These are phyloP conservation scores for Calliscelio sp. DNA, from an alignment of 2,888 invertebrate species.

Conservation along the genomic window DNA sequence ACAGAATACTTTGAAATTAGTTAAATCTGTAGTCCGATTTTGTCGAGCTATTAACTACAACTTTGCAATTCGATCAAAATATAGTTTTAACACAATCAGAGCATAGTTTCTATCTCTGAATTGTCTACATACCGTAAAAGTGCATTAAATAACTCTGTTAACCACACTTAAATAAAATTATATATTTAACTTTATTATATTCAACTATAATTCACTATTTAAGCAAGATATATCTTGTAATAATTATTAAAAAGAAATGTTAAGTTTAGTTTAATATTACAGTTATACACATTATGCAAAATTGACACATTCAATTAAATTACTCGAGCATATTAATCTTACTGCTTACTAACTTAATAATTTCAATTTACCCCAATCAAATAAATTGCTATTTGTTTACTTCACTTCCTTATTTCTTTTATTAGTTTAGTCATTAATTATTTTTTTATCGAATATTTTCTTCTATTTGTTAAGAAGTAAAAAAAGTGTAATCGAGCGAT, in stretches of 20 bases:
- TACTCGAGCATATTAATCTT: too few relatives aligned
- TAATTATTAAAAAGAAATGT: too few relatives aligned
- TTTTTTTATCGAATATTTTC: too few relatives aligned
- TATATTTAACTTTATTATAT: slow-evolving; percentile 24
- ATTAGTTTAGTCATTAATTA: too few relatives aligned
- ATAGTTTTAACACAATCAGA: slow-evolving; percentile 43
- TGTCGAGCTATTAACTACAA: slow-evolving; percentile 38
- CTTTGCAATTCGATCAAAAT: slow-evolving; percentile 53
- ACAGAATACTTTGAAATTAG: slow-evolving; percentile 22
- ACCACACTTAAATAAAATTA: slow-evolving; percentile 44
- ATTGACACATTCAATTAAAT: too few relatives aligned
- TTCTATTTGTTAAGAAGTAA: background rate
- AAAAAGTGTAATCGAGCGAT: slow-evolving; percentile 3
- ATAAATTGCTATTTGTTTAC: too few relatives aligned
- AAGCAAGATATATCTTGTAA: background rate
- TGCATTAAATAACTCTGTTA: slow-evolving; percentile 53
- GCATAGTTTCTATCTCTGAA: slow-evolving; percentile 52
- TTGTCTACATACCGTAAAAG: slow-evolving; percentile 40
- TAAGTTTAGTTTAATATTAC: too few relatives aligned
- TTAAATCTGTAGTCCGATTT: slow-evolving; percentile 31
- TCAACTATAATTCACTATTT: background rate
- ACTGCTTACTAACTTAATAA: too few relatives aligned
- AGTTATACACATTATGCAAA: too few relatives aligned
- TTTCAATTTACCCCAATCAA: too few relatives aligned
- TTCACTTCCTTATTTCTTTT: too few relatives aligned